A percentile compares a stretch with the other conserved stretches of the same genome.
Evolutionary conservation across 2,888 invertebrate species (phyloP).

Genomic region (Polydrusus tereticollis): DNA sequence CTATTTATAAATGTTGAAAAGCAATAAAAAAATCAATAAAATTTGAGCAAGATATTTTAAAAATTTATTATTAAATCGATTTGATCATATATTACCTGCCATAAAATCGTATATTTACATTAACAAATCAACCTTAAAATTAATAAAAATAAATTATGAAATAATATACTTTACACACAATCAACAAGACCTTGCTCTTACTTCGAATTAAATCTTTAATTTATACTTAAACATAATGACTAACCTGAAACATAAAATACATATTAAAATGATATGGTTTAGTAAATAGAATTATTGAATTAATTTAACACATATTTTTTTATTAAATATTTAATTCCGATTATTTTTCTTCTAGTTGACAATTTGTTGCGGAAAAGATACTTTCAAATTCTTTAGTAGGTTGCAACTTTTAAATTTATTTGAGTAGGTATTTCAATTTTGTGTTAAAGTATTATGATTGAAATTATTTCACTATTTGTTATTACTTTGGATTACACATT

Average conservation of each 20-base stretch:
- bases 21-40: neutral
- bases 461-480: too few species aligned
- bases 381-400: slow-evolving; percentile 7
- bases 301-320: neutral
- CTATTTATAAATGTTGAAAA: neutral
- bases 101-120: neutral
- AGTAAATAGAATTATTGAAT: neutral
- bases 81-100: neutral
- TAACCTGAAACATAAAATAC: neutral
- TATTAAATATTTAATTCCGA: neutral
- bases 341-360: neutral
- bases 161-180: neutral
- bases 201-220: slow-evolving; percentile 6
- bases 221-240: neutral
- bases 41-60: neutral
- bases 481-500: too few species aligned
- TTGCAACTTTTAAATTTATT: neutral
- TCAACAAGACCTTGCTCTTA: slow-evolving; percentile 16
- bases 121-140: neutral
- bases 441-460: neutral
- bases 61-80: neutral
- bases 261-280: slow-evolving; percentile 13
- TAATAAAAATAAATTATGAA: slow-evolving; percentile 11
- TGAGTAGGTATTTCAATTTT: neutral
- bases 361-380: neutral